Percentiles rank a stretch among this genome's conserved stretches.
These are phyloP conservation scores for Acropternis orthonyx DNA, from an alignment of 2,797 vertebrate genomes.

Conservation along the genomic window DNA sequence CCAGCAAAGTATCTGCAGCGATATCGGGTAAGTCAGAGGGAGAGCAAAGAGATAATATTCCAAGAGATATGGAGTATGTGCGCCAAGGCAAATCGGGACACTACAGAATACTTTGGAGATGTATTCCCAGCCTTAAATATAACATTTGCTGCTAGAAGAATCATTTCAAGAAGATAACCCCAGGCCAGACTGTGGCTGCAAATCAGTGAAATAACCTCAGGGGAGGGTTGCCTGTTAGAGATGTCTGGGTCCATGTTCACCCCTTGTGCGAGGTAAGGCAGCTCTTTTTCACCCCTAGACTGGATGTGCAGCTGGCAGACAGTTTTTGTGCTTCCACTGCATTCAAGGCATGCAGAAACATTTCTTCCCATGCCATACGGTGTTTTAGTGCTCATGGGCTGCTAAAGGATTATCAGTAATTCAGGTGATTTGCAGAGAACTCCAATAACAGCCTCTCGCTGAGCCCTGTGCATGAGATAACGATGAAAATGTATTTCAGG, in stretches of 20 bases:
- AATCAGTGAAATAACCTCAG: neutral
- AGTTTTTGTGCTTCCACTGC: neutral
- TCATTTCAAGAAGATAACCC: neutral
- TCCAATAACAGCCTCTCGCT: neutral
- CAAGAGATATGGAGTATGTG: neutral
- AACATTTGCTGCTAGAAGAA: neutral
- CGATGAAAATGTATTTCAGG: neutral
- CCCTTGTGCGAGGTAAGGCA: neutral
- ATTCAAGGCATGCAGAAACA: neutral
- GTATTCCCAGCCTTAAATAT: slow-evolving; percentile 2
- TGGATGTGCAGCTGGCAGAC: neutral
- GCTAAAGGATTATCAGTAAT: slow-evolving; percentile 23
- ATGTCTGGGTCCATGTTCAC: neutral
- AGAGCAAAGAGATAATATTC: neutral
- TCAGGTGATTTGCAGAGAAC: slow-evolving; percentile 30
- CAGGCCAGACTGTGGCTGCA: neutral
- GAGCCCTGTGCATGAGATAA: slow-evolving; percentile 2
- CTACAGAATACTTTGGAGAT: neutral
- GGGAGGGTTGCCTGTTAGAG: neutral
- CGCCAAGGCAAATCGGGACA: neutral
- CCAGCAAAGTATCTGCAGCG: neutral
- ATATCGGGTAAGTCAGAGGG: neutral
- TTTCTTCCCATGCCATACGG: neutral
- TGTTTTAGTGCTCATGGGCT: neutral
- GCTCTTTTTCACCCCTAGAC: neutral